Conservation (phyloP, 2,113 vertebrate genomes). For the Archilochus colubris region DNA sequence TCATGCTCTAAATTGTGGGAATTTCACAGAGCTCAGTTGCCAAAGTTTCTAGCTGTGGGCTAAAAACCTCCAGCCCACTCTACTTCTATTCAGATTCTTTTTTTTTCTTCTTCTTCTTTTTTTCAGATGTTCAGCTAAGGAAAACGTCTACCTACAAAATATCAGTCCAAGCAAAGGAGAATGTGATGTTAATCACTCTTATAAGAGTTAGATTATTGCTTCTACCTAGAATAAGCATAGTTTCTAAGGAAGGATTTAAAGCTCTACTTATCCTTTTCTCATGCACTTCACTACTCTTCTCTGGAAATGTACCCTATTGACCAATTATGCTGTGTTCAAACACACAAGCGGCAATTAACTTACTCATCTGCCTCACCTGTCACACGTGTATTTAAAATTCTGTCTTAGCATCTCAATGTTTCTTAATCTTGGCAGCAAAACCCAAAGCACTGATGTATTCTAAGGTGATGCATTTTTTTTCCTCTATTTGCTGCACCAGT, state of each 20-base stretch:
- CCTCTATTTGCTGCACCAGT: not conserved
- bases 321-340: constrained; percentile 32
- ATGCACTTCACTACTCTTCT: not conserved
- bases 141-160: not conserved
- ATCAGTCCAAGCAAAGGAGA: constrained; percentile 19
- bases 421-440: constrained; percentile 18
- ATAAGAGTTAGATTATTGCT: not conserved
- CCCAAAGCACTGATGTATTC: constrained; percentile 33
- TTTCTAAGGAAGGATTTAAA: constrained; percentile 32
- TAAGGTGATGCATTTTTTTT: not conserved
- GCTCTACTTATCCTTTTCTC: constrained; percentile 3
- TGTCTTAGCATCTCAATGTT: not conserved
- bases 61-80: not conserved
- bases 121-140: not conserved
- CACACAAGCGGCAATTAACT: constrained; percentile 43
- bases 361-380: constrained; percentile 37
- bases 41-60: not conserved
- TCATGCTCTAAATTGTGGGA: not conserved
- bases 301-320: constrained; percentile 41
- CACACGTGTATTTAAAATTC: constrained; percentile 48
- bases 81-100: not conserved
- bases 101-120: not conserved
- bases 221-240: not conserved
- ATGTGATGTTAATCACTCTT: not conserved
- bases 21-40: not conserved